A percentile compares a stretch with the other conserved stretches of the same genome.
phyloP scores from a whole-genome alignment of 2,113 vertebrate species.

The Psittacula cyanocephala region DNA sequence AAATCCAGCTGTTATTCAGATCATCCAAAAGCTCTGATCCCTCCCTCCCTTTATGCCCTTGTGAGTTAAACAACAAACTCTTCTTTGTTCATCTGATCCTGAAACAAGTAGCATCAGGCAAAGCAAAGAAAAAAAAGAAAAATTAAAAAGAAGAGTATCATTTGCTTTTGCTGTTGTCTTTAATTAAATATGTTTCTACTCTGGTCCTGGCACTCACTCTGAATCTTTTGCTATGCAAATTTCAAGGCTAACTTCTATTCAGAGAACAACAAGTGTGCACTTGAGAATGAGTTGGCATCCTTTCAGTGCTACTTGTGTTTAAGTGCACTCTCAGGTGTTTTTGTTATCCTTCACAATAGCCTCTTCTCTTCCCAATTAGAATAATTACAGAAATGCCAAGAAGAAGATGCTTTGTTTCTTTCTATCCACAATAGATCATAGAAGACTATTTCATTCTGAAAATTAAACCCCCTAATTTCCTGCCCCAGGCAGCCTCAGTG shows the following conservation, averaged over 20 bases:
- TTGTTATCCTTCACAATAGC: slow-evolving; percentile 41
- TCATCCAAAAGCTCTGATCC: slow-evolving; percentile 18
- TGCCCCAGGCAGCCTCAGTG: not conserved
- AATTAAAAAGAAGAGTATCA: not conserved
- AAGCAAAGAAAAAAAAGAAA: not conserved
- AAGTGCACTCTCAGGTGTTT: slow-evolving; percentile 66
- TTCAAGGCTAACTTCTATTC: slow-evolving; percentile 66
- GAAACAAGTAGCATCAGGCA: slow-evolving; percentile 69
- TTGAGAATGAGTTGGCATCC: slow-evolving; percentile 40
- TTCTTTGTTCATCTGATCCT: slow-evolving; percentile 38
- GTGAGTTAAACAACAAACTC: slow-evolving; percentile 48
- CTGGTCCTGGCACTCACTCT: slow-evolving; percentile 54
- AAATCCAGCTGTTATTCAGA: slow-evolving; percentile 50
- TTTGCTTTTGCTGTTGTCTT: slow-evolving; percentile 73
- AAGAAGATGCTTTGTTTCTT: slow-evolving; percentile 8
- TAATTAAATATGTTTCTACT: slow-evolving; percentile 78
- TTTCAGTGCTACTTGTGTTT: slow-evolving; percentile 52
- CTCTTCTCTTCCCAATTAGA: slow-evolving; percentile 59
- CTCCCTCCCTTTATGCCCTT: not conserved
- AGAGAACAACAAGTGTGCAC: slow-evolving; percentile 47
- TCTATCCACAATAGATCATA: not conserved
- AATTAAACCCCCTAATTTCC: not conserved
- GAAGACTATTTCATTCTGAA: slow-evolving; percentile 2
- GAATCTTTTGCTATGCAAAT: slow-evolving; percentile 73
- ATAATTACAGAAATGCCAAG: slow-evolving; percentile 47